Percentiles rank a stretch among this genome's conserved stretches.
Evolutionary conservation across 2,797 vertebrate species (phyloP).

Genomic region (Molossus alvarezi): DNA sequence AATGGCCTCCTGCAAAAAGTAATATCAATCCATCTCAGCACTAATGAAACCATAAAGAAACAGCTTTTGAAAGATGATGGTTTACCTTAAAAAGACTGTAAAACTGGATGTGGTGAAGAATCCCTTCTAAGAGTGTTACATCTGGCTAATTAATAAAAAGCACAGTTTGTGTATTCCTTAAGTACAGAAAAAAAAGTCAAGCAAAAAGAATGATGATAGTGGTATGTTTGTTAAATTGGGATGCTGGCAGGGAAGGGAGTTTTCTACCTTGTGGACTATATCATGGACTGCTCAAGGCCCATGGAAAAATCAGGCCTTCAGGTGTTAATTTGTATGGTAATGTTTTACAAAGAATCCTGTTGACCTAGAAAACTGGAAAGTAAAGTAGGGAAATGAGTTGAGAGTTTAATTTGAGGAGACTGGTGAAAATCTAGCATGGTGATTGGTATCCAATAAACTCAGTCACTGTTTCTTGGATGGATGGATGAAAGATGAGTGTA

Average conservation of each 20-base stretch:
- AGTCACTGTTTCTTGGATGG: background rate
- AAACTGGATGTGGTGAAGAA: conserved; percentile 82
- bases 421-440: background rate
- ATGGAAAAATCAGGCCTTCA: conserved; percentile 83
- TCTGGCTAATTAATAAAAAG: conserved; percentile 90
- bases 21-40: conserved; percentile 78
- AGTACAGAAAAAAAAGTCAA: conserved; percentile 71
- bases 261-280: conserved; percentile 86
- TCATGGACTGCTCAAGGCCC: conserved; percentile 84
- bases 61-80: conserved; percentile 79
- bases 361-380: conserved; percentile 72
- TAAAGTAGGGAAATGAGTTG: background rate
- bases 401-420: conserved; percentile 35
- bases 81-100: conserved; percentile 83
- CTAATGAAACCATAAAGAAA: conserved; percentile 81
- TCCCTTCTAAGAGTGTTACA: conserved; percentile 80
- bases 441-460: background rate
- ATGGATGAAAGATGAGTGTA: background rate
- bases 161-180: conserved; percentile 85
- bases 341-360: conserved; percentile 89
- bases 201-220: conserved; percentile 87
- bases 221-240: conserved; percentile 89
- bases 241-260: conserved; percentile 87
- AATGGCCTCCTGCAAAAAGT: conserved; percentile 79
- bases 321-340: conserved; percentile 68